Base-by-base conservation (phyloP, 2,113 vertebrate species). In the Charadrius vociferus region DNA sequence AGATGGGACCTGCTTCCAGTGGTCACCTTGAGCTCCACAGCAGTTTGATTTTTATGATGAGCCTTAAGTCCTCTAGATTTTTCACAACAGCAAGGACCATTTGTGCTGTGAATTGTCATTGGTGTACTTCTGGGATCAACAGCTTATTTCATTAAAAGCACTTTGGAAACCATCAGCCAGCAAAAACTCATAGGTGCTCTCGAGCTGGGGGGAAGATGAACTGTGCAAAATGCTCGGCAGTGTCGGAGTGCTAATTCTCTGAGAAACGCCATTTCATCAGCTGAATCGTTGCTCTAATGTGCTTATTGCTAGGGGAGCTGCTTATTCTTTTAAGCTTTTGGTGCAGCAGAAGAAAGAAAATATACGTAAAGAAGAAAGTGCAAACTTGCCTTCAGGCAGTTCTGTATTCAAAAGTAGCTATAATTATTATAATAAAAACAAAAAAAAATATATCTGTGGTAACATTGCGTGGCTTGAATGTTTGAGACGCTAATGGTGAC, bases 251-350 rank as follows among this genome's bases (percentile, higher is more conserved):
- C 5, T 78, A 68, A 73, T 77, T 96, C 95, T 36, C 62, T 18
- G 43, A 79, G 93, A 75, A 82, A 79, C 8, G 10, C 68, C 87
- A 58, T 93, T 96, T 96, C 93, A 94, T 93, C 87, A 91, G 74
- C 95, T 81, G 32, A 84, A 89, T 81, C 5, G 24, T 63, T 74
- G 66, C 87, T 81, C 41, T 88, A 52, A 97, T 93, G 84, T 96
- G 66, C 84, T 87, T 47, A 95, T 80, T 91, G 93, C 93, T 93
- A 82, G 62, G 78, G 93, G 84, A 95, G 61, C 78, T 75, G 81
- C 91, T 96, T 26, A 14, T 45, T 80, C 90, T 84, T 94, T 59
- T 78, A 41, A 91, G 83, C 88, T 78, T 80, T 77, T 39, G 19
- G 32, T 84, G 89, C 84, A 52, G 63, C 75, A 85, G 66, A n/a